These are phyloP conservation scores for Campylorhamphus procurvoides DNA, from an alignment of 2,113 vertebrate genomes.

Conservation along the genomic window DNA sequence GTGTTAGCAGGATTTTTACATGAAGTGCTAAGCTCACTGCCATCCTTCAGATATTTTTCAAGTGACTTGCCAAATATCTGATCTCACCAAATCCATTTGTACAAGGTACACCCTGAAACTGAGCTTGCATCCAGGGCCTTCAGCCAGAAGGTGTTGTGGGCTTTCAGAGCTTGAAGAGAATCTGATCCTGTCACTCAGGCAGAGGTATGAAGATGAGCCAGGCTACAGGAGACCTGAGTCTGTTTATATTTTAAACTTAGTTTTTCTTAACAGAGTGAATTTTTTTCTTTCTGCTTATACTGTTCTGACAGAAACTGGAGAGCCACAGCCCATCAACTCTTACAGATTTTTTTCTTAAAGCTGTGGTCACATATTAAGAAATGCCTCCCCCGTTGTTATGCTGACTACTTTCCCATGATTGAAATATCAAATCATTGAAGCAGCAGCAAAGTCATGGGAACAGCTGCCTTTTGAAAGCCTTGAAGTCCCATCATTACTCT, in stretches of 20 bases:
- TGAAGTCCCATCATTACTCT: not conserved
- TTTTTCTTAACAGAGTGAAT: not conserved
- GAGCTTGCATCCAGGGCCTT: not conserved
- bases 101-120: not conserved
- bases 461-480: not conserved
- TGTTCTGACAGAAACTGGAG: not conserved
- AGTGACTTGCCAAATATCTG: slow-evolving; percentile 2
- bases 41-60: not conserved
- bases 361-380: not conserved
- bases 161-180: not conserved
- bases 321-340: not conserved
- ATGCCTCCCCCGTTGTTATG: not conserved
- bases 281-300: not conserved
- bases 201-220: not conserved
- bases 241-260: not conserved
- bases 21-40: not conserved
- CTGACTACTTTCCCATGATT: not conserved
- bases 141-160: not conserved
- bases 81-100: not conserved
- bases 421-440: not conserved
- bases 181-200: not conserved
- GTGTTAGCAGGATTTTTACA: not conserved
- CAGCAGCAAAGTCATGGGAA: not conserved
- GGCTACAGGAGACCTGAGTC: not conserved
- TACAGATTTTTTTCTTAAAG: not conserved